phyloP scores from a whole-genome alignment of 2,888 invertebrate genomes.

The Dolichopus griseipennis region DNA sequence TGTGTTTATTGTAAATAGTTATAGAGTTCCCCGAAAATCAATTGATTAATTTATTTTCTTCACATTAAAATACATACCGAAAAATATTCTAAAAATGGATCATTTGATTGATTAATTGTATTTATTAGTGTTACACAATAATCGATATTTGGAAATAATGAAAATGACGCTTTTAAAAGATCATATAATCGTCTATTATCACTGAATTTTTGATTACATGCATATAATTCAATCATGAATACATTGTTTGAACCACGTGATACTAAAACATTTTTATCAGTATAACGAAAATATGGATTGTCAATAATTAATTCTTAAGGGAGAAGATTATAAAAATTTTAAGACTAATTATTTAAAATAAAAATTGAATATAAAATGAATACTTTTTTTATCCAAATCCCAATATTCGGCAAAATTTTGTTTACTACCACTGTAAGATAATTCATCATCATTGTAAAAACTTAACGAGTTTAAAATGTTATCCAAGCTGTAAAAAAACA shows the following conservation, averaged over 20 bases:
- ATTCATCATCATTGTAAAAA: not conserved
- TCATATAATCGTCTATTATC: constrained; percentile 46
- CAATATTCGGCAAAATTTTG: not conserved
- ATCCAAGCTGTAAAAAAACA: no score
- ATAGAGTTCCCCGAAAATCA: no score
- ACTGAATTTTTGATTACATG: constrained; percentile 43
- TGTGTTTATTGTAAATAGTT: no score
- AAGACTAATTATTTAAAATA: not conserved
- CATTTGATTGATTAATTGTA: constrained; percentile 11
- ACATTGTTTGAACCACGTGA: constrained; percentile 42
- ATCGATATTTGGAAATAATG: constrained; percentile 52
- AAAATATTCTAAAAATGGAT: not conserved
- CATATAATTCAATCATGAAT: constrained; percentile 54
- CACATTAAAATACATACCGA: not conserved
- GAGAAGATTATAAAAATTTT: no score
- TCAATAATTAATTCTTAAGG: not conserved
- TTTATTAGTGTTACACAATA: constrained; percentile 28
- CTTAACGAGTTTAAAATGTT: no score
- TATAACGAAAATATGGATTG: not conserved
- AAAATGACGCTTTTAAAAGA: constrained; percentile 54
- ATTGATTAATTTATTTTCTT: no score
- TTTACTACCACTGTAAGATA: not conserved
- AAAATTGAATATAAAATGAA: no score
- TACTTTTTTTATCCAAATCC: not conserved
- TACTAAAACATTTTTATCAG: not conserved